phyloP scores from a whole-genome alignment of 2,888 invertebrate genomes.

The Cheilosia grossa region DNA sequence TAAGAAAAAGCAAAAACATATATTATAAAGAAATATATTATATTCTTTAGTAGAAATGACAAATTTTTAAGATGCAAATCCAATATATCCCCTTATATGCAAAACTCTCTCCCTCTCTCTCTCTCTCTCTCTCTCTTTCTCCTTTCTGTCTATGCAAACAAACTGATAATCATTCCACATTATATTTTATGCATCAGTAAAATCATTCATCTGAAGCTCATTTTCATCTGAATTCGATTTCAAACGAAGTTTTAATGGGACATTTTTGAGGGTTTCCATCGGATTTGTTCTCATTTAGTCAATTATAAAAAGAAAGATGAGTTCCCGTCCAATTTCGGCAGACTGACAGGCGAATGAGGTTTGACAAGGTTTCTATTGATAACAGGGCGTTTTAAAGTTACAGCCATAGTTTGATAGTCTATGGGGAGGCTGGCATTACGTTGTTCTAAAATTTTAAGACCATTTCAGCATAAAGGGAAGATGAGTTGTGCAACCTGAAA shows the following conservation, averaged over 20 bases:
- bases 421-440: too few relatives aligned
- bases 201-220: neutral
- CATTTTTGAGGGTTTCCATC: too few relatives aligned
- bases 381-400: too few relatives aligned
- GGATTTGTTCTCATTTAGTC: too few relatives aligned
- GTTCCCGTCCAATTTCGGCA: too few relatives aligned
- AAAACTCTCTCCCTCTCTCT: neutral
- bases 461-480: too few relatives aligned
- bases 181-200: conserved; percentile 3
- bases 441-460: too few relatives aligned
- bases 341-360: too few relatives aligned
- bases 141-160: conserved; percentile 17
- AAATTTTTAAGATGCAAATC: conserved; percentile 67
- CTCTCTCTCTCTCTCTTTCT: conserved; percentile 1
- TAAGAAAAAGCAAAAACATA: conserved; percentile 30
- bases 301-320: too few relatives aligned
- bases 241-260: neutral
- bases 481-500: too few relatives aligned
- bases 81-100: conserved; percentile 37
- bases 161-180: conserved; percentile 45
- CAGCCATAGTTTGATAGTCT: too few relatives aligned
- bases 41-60: conserved; percentile 67
- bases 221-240: neutral
- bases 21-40: conserved; percentile 44
- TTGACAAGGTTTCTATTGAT: too few relatives aligned